These are phyloP conservation scores for Cantharis nigra DNA, from an alignment of 2,888 invertebrate genomes.

Conservation along the genomic window DNA sequence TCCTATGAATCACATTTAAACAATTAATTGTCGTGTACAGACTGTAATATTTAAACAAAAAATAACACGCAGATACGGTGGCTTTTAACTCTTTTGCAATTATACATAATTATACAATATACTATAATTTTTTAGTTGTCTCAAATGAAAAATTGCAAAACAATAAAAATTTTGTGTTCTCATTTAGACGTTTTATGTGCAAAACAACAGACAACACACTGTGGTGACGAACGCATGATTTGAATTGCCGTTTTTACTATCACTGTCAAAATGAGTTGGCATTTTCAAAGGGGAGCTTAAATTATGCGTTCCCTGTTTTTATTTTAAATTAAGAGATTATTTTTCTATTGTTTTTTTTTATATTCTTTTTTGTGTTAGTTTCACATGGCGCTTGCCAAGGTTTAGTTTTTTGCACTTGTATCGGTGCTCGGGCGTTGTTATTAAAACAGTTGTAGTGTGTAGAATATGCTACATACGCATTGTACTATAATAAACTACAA, in stretches of 20 bases:
- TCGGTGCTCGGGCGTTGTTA: slow-evolving; percentile 19
- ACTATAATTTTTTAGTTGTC: slow-evolving; percentile 41
- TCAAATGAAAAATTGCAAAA: neutral
- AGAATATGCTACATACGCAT: neutral
- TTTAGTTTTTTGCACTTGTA: neutral
- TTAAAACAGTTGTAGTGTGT: neutral
- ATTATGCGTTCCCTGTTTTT: neutral
- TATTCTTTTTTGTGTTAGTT: slow-evolving; percentile 6
- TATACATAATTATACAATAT: slow-evolving; percentile 51
- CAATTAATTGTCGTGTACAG: slow-evolving; percentile 28
- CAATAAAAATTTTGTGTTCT: slow-evolving; percentile 20
- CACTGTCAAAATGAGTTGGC: neutral
- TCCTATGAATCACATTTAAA: slow-evolving; percentile 68
- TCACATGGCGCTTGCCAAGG: slow-evolving; percentile 21
- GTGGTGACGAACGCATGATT: neutral
- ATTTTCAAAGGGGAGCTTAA: neutral
- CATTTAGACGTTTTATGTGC: neutral
- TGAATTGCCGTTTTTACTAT: neutral
- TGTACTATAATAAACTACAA: neutral
- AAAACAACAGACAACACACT: neutral
- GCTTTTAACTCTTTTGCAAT: slow-evolving; percentile 38
- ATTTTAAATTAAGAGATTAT: neutral
- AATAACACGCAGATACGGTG: slow-evolving; percentile 27
- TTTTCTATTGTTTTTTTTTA: neutral
- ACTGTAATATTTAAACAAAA: slow-evolving; percentile 22